Conservation (phyloP, 2,113 vertebrate genomes). For the Myiozetetes cayanensis region DNA sequence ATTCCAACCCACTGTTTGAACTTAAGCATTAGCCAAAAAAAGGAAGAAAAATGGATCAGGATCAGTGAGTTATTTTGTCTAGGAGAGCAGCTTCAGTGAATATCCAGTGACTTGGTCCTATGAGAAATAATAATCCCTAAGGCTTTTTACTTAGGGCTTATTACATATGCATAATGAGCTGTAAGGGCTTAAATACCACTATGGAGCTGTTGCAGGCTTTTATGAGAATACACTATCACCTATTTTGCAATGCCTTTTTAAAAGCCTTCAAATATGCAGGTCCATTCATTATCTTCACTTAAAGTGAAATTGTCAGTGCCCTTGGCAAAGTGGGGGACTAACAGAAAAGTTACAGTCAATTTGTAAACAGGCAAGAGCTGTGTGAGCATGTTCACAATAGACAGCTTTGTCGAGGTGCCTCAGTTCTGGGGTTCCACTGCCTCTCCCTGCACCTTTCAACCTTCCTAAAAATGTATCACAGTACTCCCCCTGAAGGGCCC, state of each 20-base stretch:
- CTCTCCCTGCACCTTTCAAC: neutral
- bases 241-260: neutral
- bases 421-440: neutral
- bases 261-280: constrained; percentile 35
- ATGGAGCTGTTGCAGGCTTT: constrained; percentile 38
- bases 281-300: constrained; percentile 21
- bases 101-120: neutral
- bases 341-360: neutral
- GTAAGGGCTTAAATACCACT: constrained; percentile 42
- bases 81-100: neutral
- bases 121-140: constrained; percentile 23
- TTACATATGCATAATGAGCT: constrained; percentile 45
- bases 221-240: constrained; percentile 27
- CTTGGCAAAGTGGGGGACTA: neutral
- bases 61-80: neutral
- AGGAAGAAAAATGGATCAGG: neutral
- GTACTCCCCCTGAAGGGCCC: neutral
- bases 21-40: neutral
- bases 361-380: neutral
- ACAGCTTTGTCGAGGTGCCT: neutral
- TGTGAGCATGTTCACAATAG: neutral
- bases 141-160: constrained; percentile 48
- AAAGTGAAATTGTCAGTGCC: neutral
- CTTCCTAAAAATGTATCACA: neutral
- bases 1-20: neutral